phyloP scores from a whole-genome alignment of 2,888 invertebrate species.

The Rugalucina vietnamica region DNA sequence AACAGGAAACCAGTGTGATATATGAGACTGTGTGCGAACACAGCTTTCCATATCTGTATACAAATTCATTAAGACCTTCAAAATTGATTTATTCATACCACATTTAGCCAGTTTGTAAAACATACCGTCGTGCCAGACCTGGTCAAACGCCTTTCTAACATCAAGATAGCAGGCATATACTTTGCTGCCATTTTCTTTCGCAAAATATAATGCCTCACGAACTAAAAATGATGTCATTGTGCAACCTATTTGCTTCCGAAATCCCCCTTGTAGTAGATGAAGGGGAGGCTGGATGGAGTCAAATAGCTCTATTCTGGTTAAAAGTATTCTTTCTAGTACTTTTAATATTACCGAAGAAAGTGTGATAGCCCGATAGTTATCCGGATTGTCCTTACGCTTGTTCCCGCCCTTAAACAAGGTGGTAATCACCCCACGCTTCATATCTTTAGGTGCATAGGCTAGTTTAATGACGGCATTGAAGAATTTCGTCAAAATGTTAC shows the following conservation, averaged over 20 bases:
- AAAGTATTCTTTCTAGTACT: constrained; percentile 18
- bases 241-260: constrained; percentile 11
- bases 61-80: background rate
- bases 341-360: constrained; percentile 25
- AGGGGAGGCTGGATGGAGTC: background rate
- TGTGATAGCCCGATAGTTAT: constrained; percentile 32
- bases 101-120: background rate
- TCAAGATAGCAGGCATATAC: constrained; percentile 18
- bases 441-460: background rate
- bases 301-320: background rate
- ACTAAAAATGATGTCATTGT: constrained; percentile 23
- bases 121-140: background rate
- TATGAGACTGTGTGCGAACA: background rate
- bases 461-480: background rate
- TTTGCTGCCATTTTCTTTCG: background rate
- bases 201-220: background rate
- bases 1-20: constrained; percentile 6
- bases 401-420: constrained; percentile 28
- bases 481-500: background rate
- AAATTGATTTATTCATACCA: constrained; percentile 17
- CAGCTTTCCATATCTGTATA: constrained; percentile 4
- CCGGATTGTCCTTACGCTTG: constrained; percentile 29
- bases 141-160: constrained; percentile 8
- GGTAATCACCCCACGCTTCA: constrained; percentile 22
- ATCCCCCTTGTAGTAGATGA: constrained; percentile 12